Evolutionary conservation across 2,797 vertebrate genomes (phyloP).

Genomic region (Gymnothorax reevesii): DNA sequence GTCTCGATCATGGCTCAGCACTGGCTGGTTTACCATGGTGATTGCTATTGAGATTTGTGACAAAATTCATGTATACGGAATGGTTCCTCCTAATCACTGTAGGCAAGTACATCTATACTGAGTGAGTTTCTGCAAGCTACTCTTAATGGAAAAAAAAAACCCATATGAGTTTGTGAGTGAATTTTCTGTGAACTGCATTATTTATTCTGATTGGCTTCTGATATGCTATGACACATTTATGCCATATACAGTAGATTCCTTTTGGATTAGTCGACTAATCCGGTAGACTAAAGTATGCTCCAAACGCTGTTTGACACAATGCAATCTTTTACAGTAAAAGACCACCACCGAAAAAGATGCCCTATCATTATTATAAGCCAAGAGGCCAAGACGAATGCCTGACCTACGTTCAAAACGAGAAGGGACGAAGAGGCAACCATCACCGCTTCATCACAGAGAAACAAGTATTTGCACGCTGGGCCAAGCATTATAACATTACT

Average conservation of each 20-base stretch:
- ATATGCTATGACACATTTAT: neutral
- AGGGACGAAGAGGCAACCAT: conserved; percentile 85
- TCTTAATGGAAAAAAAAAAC: neutral
- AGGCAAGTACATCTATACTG: conserved; percentile 70
- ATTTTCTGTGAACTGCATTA: neutral
- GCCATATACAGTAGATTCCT: no score
- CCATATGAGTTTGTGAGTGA: neutral
- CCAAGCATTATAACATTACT: conserved; percentile 90
- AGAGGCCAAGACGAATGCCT: conserved; percentile 88
- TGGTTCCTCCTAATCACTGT: conserved; percentile 92
- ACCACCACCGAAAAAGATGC: conserved; percentile 76
- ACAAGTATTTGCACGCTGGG: conserved; percentile 92
- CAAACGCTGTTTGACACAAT: neutral
- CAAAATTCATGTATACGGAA: conserved; percentile 90
- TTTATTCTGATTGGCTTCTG: neutral
- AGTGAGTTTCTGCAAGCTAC: neutral
- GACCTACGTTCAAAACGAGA: conserved; percentile 90
- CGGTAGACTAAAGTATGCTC: neutral
- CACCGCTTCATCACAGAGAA: conserved; percentile 99
- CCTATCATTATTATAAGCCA: conserved; percentile 97
- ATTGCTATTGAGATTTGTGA: conserved; percentile 92
- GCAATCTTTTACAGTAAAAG: conserved; percentile 63
- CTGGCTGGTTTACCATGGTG: conserved; percentile 99
- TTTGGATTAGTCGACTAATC: neutral
- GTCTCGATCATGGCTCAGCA: conserved; percentile 96